These are phyloP conservation scores for Endotricha flammealis DNA, from an alignment of 2,888 invertebrate genomes.

Conservation along the genomic window DNA sequence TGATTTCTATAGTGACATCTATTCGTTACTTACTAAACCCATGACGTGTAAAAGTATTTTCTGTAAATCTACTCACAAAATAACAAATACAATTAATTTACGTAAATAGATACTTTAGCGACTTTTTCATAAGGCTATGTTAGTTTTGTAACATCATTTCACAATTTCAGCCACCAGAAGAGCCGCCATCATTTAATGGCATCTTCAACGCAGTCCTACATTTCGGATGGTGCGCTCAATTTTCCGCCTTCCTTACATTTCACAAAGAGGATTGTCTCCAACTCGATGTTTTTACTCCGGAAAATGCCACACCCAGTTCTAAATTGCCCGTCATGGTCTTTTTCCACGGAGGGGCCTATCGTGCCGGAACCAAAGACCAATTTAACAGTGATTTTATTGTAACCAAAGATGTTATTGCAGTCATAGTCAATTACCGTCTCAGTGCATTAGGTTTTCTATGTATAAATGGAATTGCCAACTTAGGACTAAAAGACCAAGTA, in stretches of 20 bases:
- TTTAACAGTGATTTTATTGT: conserved; percentile 65
- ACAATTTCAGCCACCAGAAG: conserved; percentile 5
- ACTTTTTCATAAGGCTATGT: no score
- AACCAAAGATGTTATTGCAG: conserved; percentile 48
- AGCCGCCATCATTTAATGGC: background rate
- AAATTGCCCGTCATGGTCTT: conserved; percentile 57
- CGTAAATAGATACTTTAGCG: no score
- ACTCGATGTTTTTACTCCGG: conserved; percentile 56
- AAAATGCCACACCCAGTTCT: conserved; percentile 20
- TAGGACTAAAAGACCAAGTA: conserved; percentile 63
- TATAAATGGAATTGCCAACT: conserved; percentile 52
- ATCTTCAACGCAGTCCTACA: conserved; percentile 22
- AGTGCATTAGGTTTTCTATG: conserved; percentile 63
- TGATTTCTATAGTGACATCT: no score
- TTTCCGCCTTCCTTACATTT: conserved; percentile 33
- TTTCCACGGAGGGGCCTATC: conserved; percentile 65
- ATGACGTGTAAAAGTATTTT: no score
- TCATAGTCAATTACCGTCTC: conserved; percentile 58
- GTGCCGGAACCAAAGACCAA: conserved; percentile 59
- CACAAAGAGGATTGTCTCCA: conserved; percentile 58
- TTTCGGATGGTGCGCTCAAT: conserved; percentile 49
- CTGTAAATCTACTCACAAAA: no score
- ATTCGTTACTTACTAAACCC: no score
- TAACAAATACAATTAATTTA: no score
- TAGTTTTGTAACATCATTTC: no score